A percentile compares a stretch with the other conserved stretches of the same genome.
Evolutionary conservation across 1,140 invertebrate species (phyloP).

Genomic region (Ips nitidus): DNA sequence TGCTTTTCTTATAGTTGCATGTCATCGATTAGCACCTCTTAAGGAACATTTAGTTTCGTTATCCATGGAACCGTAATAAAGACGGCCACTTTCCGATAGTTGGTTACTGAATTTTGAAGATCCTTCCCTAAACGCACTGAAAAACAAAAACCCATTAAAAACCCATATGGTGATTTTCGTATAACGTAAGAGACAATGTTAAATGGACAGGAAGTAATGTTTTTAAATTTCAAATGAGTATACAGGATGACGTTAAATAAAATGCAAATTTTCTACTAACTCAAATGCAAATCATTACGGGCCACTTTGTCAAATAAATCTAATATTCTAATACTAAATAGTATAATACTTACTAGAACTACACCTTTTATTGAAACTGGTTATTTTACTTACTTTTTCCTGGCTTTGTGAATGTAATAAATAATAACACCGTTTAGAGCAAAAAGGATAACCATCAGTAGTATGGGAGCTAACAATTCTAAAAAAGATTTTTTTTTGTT

Average conservation of each 20-base stretch:
- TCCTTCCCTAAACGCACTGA: conserved; percentile 12
- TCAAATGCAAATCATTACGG: no score
- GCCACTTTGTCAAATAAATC: no score
- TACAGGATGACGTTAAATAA: no score
- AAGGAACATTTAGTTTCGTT: conserved; percentile 16
- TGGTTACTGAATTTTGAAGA: conserved; percentile 8
- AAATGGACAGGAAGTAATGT: no score
- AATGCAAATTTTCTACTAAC: no score
- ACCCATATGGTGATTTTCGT: no score
- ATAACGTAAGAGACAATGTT: no score
- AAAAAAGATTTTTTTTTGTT: conserved; percentile 45
- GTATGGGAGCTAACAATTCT: conserved; percentile 65
- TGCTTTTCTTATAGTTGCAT: no score
- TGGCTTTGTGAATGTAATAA: conserved; percentile 67
- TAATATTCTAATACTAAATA: no score
- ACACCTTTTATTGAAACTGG: no score
- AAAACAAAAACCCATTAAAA: conserved; percentile 26
- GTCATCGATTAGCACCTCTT: conserved; percentile 4
- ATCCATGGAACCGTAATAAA: conserved; percentile 26
- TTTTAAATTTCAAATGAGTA: no score
- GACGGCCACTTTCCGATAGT: neutral
- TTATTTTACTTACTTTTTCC: conserved; percentile 59
- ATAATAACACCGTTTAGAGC: conserved; percentile 67
- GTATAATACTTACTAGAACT: no score
- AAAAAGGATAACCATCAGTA: conserved; percentile 64